Evolutionary conservation across 92 coral and sea anemone species (phyloP).

Genomic region (Porites evermanni): DNA sequence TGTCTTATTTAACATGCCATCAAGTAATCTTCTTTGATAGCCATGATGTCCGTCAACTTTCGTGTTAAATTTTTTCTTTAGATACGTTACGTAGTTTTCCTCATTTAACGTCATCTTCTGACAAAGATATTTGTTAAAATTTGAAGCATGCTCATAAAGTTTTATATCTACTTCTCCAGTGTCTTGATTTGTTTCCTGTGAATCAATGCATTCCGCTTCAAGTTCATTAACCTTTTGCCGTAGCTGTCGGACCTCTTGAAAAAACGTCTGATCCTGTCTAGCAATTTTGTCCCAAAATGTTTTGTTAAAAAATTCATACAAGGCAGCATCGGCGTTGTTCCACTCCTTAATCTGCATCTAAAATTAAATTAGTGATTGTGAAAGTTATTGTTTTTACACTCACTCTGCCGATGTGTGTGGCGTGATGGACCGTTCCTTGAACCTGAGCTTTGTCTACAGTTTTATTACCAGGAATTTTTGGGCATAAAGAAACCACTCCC

Average conservation of each 20-base stretch:
- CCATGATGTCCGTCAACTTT: conserved; percentile 44
- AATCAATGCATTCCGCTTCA: conserved; percentile 62
- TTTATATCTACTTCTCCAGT: conserved; percentile 68
- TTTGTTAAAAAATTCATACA: conserved; percentile 84
- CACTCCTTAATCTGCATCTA: conserved; percentile 71
- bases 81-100: conserved; percentile 71
- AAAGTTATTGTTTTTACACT: background rate
- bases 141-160: conserved; percentile 31
- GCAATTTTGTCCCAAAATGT: conserved; percentile 84
- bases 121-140: conserved; percentile 71
- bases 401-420: no score
- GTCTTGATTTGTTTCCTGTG: conserved; percentile 56
- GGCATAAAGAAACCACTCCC: no score
- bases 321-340: conserved; percentile 77
- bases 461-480: no score
- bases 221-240: conserved; percentile 46
- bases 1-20: conserved; percentile 23
- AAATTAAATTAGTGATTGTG: background rate
- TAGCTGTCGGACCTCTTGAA: conserved; percentile 74
- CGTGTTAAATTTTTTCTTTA: conserved; percentile 69
- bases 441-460: no score
- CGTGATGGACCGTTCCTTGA: no score
- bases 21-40: conserved; percentile 26
- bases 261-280: conserved; percentile 70
- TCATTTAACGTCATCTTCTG: conserved; percentile 82